Evolutionary conservation across 2,888 invertebrate genomes (phyloP).

Genomic region (Acanthococcus lagerstroemiae): DNA sequence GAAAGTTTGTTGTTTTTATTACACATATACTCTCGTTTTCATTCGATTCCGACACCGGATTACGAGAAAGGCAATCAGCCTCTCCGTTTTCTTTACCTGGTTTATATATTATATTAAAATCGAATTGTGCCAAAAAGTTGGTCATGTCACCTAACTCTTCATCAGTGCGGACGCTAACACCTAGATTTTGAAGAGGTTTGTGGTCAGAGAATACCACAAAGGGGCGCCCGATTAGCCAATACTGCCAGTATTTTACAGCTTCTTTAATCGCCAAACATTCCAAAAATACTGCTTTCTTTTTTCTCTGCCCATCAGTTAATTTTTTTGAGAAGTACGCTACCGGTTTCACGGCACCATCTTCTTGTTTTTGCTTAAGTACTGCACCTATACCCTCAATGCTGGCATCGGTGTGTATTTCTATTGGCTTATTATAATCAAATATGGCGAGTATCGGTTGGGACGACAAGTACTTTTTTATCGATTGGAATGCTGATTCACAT

Average conservation of each 20-base stretch:
- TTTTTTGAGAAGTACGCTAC: slow-evolving; percentile 35
- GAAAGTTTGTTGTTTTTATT: slow-evolving; percentile 1
- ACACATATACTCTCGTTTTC: neutral
- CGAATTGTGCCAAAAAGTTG: slow-evolving; percentile 35
- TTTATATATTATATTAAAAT: slow-evolving; percentile 34
- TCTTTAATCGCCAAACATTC: slow-evolving; percentile 33
- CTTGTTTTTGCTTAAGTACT: slow-evolving; percentile 35
- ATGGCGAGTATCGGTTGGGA: slow-evolving; percentile 37
- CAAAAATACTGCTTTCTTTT: slow-evolving; percentile 32
- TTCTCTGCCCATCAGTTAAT: slow-evolving; percentile 26
- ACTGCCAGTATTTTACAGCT: slow-evolving; percentile 32
- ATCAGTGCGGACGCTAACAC: slow-evolving; percentile 34
- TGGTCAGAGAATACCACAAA: slow-evolving; percentile 31
- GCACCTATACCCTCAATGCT: slow-evolving; percentile 36
- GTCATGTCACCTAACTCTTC: slow-evolving; percentile 35
- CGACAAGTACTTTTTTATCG: slow-evolving; percentile 36
- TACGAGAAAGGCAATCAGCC: slow-evolving; percentile 35
- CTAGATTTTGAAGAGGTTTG: slow-evolving; percentile 35
- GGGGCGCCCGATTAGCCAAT: slow-evolving; percentile 20
- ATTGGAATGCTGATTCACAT: slow-evolving; percentile 33
- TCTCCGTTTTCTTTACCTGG: slow-evolving; percentile 35
- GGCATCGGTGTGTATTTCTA: slow-evolving; percentile 38
- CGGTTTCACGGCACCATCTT: slow-evolving; percentile 33
- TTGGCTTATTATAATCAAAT: slow-evolving; percentile 36
- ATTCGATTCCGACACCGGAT: slow-evolving; percentile 33